These are phyloP conservation scores for Crocidura indochinensis DNA, from an alignment of 2,797 vertebrate species.

Conservation along the genomic window DNA sequence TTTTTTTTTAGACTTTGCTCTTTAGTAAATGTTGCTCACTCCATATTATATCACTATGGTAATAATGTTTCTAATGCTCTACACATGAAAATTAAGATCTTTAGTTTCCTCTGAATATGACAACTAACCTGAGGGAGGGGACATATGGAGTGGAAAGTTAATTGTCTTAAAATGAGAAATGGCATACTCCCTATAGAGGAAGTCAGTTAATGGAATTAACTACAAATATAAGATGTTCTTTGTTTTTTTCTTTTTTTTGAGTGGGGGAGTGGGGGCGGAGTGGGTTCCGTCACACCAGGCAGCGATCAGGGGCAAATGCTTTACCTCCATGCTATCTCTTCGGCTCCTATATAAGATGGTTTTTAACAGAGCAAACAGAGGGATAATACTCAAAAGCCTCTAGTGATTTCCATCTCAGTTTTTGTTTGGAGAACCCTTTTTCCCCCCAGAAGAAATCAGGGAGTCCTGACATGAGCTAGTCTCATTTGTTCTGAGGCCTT, in stretches of 20 bases:
- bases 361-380: conserved; percentile 4
- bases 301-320: no score
- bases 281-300: no score
- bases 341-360: background rate
- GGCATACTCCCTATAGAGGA: background rate
- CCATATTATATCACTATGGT: background rate
- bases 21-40: background rate
- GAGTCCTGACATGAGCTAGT: background rate
- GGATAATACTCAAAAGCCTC: background rate
- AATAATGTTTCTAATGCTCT: background rate
- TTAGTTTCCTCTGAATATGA: background rate
- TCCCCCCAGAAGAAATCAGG: background rate
- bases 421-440: background rate
- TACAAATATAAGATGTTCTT: no score
- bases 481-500: no score
- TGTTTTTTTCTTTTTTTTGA: no score
- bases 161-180: background rate
- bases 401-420: background rate
- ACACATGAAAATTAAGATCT: background rate
- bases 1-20: background rate
- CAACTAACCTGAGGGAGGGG: background rate
- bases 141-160: background rate
- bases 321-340: no score
- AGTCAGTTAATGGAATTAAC: background rate
- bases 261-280: no score